Evolutionary conservation across 2,888 invertebrate genomes (phyloP), one percentile per base, ranked within the genome.

Genomic region (Drosophila paucipuncta): DNA sequence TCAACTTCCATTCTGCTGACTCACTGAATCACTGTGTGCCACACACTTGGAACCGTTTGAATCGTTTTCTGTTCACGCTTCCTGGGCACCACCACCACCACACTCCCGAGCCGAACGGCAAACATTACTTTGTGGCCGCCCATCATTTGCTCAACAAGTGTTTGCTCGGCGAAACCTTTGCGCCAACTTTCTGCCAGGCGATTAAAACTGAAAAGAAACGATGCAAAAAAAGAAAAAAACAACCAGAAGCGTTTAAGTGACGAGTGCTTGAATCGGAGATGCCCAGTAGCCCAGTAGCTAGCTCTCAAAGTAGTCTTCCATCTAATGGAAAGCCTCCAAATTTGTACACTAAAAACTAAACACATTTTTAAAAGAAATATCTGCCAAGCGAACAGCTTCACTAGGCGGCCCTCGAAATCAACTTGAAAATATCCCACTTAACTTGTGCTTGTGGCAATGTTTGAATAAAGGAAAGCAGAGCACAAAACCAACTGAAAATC

Each of bases 121-220:
- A 85, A 89, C 85, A 87, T 78, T 77, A 87, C 86, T 86, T 86
- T 86, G 86, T 81, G 89, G 81, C 83, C 76, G 83, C 77, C 80
- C 83, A 78, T 82, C 82, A 82, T 84, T 88, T 82, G 81, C 75
- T 81, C 78, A 86, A 87, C 81, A 90, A 91, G 91, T 91, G 90
- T 91, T 91, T 91, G 90, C 90, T 77, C 74, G 72, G 65, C 73
- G 75, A 60, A 85, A 88, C 88, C 77, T 78, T 88, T 88, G 75
- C 69, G 70, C 58, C 58, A 74, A 80, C 77, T 77, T 77, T 80
- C 33, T 70, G 78, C 63, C 74, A 72, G 47, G 71, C 82, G 76
- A 80, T 79, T 86, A 76, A 78, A 78, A 84, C 67, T 76, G 80
- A 69, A 78, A 77, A 58, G 67, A 80, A 71, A 62, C 47, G 61